Evolutionary conservation across 2,113 vertebrate genomes (phyloP), one percentile per base, ranked within the genome.

Genomic region (Phocoena sinus): DNA sequence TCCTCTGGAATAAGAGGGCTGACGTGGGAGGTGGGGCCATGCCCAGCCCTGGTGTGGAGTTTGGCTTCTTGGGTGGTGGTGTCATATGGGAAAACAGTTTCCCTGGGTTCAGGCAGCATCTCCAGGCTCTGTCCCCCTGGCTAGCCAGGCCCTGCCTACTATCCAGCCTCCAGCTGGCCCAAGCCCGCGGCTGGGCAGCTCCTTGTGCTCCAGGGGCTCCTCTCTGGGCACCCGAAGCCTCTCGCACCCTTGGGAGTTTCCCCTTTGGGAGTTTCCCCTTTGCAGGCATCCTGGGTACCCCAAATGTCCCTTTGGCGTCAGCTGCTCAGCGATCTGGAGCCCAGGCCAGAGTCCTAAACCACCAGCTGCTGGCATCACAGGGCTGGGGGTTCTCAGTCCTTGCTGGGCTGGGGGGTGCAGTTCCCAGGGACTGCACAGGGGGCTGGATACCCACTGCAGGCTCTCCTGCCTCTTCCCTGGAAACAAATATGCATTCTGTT

Each of bases 21-120:
- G 63, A n/a, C 1, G 0, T 58, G 26, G 73, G 87, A 70, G 89
- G 83, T 82, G 74, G 60, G 60, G 88, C 36, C 2, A 0, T n/a
- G 79, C 23, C 13, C 3, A 12, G 71, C 56, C 25, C 60, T 60
- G 47, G 47, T 14, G 3, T 62, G 74, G 28, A 8, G 4, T 76
- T 96, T 65, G 44, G 73, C 93, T 93, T 96, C 89, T 91, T 33
- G 36, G 70, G 26, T 73, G 50, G 36, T 53, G 82, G 77, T 44
- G 13, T 82, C 84, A 70, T 11, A 50, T 44, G 56, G 60, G 56
- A 93, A 83, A 94, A 95, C n/a, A 31, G 36, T 26, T 85, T 84
- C 53, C 47, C 31, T 84, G 76, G 77, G 62, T 62, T 62, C 23
- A 6, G 56, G 26, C 1, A 21, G 58, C 41, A 31, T 23, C 38